A percentile compares a stretch with the other conserved stretches of the same genome.
phyloP scores from a whole-genome alignment of 2,113 vertebrate genomes.

The Martes martes region DNA sequence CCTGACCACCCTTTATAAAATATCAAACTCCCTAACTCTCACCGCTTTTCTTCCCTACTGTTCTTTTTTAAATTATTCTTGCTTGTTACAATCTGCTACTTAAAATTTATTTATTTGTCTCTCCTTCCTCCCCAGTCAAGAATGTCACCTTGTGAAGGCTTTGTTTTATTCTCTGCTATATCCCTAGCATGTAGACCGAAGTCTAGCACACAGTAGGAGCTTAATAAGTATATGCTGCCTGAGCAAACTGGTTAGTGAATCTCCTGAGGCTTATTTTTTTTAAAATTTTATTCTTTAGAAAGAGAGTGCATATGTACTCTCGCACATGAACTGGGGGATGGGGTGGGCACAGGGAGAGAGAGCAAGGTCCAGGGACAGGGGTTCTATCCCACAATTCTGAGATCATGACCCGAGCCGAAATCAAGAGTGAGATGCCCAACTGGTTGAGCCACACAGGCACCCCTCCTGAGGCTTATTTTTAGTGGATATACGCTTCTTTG shows the following conservation, averaged over 20 bases:
- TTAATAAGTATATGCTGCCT: not conserved
- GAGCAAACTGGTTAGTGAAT: not conserved
- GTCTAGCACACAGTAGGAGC: not conserved
- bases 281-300: not conserved
- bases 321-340: not conserved
- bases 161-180: not conserved
- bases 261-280: not conserved
- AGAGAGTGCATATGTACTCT: not conserved
- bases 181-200: not conserved
- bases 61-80: not conserved
- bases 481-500: not conserved
- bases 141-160: not conserved
- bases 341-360: not conserved
- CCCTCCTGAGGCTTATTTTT: not conserved
- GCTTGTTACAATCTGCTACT: not conserved
- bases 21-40: not conserved
- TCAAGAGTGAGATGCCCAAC: not conserved
- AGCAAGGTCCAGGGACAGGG: not conserved
- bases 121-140: not conserved
- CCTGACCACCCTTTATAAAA: not conserved
- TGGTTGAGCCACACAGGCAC: not conserved
- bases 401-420: not conserved
- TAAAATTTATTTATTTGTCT: not conserved
- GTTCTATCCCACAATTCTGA: not conserved
- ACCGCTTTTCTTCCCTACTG: not conserved